phyloP scores from a whole-genome alignment of 2,797 vertebrate species.

The Bradypodion pumilum region DNA sequence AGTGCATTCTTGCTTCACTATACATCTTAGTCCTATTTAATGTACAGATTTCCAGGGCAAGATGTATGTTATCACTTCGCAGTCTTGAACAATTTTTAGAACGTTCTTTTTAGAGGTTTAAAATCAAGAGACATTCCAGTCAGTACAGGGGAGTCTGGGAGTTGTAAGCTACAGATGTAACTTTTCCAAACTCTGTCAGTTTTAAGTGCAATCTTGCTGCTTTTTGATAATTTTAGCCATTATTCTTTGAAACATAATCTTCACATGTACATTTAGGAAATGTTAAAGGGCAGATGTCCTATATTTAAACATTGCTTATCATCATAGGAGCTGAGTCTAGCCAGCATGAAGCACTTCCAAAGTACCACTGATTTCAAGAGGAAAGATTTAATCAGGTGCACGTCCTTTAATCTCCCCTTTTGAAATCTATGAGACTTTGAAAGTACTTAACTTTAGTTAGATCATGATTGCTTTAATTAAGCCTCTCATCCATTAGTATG shows the following conservation, averaged over 20 bases:
- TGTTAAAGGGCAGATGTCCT: background rate
- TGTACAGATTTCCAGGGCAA: background rate
- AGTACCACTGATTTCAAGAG: slow-evolving; percentile 9
- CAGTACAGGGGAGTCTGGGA: background rate
- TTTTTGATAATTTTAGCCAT: background rate
- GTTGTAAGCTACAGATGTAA: background rate
- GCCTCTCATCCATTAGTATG: slow-evolving; percentile 6
- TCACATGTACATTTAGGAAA: background rate
- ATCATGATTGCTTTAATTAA: background rate
- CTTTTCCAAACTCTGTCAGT: too few species aligned
- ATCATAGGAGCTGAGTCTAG: background rate
- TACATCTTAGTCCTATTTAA: background rate
- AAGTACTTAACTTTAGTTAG: background rate
- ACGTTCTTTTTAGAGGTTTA: too few species aligned
- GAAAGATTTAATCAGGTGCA: background rate
- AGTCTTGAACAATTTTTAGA: too few species aligned
- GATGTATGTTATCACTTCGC: background rate
- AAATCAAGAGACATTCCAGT: background rate
- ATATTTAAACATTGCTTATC: background rate
- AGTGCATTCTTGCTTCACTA: background rate
- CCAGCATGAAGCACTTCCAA: slow-evolving; percentile 1
- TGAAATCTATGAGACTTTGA: slow-evolving; percentile 18
- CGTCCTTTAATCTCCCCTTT: slow-evolving; percentile 16
- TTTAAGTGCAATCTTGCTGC: background rate
- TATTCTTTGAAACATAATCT: background rate